phyloP scores from a whole-genome alignment of 2,888 invertebrate species.

The Brachyptera risi region DNA sequence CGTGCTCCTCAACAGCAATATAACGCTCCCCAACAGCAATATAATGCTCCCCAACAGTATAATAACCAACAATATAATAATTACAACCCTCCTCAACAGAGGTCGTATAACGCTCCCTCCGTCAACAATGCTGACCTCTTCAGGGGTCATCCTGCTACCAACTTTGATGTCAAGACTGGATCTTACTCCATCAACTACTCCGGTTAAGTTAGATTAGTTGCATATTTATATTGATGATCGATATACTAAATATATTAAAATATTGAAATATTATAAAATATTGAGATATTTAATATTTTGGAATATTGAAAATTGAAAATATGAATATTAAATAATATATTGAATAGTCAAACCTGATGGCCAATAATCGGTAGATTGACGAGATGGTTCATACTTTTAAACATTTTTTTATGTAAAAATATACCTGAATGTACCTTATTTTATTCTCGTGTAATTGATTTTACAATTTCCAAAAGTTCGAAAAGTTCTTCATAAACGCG shows the following conservation, averaged over 20 bases:
- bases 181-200: slow-evolving; percentile 72
- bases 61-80: neutral
- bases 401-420: no score
- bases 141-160: slow-evolving; percentile 66
- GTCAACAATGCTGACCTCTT: slow-evolving; percentile 41
- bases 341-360: no score
- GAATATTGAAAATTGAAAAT: neutral
- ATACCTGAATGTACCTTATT: no score
- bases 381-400: no score
- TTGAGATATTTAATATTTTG: neutral
- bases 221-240: no score
- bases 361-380: no score
- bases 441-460: no score
- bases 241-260: no score
- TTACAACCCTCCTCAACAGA: slow-evolving; percentile 18
- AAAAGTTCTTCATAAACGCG: no score
- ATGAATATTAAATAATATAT: neutral
- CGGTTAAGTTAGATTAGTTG: neutral
- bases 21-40: slow-evolving; percentile 20
- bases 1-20: slow-evolving; percentile 35
- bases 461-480: no score
- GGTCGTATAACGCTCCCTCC: neutral
- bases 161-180: slow-evolving; percentile 67
- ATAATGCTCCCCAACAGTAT: slow-evolving; percentile 16
- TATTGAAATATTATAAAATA: neutral